phyloP scores from a whole-genome alignment of 2,113 vertebrate species.

The Piprites chloris region DNA sequence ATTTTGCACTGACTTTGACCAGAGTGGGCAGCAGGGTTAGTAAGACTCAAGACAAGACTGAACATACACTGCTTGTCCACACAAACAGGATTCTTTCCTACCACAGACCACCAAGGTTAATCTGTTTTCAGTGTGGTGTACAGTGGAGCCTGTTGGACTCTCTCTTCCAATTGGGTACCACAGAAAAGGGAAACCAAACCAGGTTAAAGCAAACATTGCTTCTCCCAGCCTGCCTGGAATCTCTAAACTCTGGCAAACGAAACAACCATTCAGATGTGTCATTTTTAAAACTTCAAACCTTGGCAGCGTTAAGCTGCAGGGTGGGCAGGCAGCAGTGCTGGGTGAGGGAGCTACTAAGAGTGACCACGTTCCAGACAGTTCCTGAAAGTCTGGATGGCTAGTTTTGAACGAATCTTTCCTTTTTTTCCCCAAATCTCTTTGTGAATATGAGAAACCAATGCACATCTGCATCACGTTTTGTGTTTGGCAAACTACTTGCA shows the following conservation, averaged over 20 bases:
- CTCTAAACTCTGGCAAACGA: neutral
- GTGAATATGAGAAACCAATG: neutral
- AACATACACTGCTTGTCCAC: neutral
- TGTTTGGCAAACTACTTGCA: neutral
- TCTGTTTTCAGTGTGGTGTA: neutral
- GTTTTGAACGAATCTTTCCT: neutral
- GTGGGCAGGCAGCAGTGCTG: neutral
- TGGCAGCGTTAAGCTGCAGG: neutral
- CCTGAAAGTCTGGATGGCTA: neutral
- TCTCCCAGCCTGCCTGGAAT: neutral
- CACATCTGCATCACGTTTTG: neutral
- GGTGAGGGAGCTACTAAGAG: neutral
- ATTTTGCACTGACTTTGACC: neutral
- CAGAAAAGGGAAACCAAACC: conserved; percentile 13
- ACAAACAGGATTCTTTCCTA: neutral
- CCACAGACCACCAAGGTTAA: neutral
- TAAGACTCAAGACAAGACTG: neutral
- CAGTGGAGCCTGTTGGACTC: neutral
- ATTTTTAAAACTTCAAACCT: conserved; percentile 5
- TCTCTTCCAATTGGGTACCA: neutral
- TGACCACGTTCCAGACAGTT: neutral
- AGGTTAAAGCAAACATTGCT: conserved; percentile 19
- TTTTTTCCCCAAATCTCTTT: neutral
- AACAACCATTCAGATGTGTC: conserved; percentile 21
- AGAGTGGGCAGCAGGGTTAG: neutral